A percentile compares a stretch with the other conserved stretches of the same genome.
Evolutionary conservation across 2,113 vertebrate genomes (phyloP).

Genomic region (Protobothrops mucrosquamatus): DNA sequence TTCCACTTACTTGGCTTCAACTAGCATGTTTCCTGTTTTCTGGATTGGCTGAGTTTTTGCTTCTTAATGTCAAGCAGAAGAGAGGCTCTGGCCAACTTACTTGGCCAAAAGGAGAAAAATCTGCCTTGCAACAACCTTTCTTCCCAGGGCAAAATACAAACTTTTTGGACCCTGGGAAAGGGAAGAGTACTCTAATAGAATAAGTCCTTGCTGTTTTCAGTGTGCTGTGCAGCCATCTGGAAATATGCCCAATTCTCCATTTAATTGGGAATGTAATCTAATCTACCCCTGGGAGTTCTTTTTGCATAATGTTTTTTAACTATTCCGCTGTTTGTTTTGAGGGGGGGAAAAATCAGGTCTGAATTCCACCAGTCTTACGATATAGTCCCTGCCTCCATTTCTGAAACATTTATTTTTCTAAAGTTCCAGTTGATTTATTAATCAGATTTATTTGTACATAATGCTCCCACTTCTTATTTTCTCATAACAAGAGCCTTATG

Average conservation of each 20-base stretch:
- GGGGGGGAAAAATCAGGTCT: not conserved
- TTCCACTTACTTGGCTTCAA: constrained; percentile 8
- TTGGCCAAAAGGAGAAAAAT: constrained; percentile 20
- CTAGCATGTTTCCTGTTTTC: not conserved
- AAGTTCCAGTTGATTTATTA: not conserved
- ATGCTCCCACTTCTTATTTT: not conserved
- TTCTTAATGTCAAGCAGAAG: not conserved
- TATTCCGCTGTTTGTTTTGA: not conserved
- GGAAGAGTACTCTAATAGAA: constrained; percentile 4
- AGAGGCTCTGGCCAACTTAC: not conserved
- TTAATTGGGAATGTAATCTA: not conserved
- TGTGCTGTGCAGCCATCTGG: not conserved
- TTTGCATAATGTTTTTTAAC: not conserved
- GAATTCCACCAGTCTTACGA: not conserved
- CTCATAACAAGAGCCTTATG: not conserved
- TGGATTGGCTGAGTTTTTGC: not conserved
- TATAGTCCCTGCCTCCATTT: not conserved
- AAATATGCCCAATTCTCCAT: not conserved
- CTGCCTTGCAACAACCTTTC: constrained; percentile 6
- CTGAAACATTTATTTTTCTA: not conserved
- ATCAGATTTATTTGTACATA: not conserved
- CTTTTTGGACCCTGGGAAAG: not conserved
- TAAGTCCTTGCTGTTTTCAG: not conserved
- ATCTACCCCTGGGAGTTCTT: not conserved
- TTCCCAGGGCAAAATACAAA: not conserved